These are phyloP conservation scores for Sebastiscus tertius DNA, from an alignment of 2,797 vertebrate genomes.

Conservation along the genomic window DNA sequence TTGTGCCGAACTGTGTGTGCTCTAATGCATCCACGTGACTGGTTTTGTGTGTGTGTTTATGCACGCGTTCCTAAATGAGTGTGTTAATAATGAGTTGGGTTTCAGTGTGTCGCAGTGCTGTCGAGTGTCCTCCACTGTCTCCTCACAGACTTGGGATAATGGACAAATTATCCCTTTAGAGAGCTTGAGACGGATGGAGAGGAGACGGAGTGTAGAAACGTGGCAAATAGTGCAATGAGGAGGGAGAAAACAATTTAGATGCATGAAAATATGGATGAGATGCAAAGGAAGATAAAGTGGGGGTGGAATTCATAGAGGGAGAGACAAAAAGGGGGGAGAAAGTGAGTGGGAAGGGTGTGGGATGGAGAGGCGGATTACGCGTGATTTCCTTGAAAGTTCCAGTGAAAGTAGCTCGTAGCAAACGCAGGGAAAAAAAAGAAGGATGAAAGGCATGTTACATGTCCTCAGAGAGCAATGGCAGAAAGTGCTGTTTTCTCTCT, in stretches of 20 bases:
- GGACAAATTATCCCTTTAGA: conserved; percentile 62
- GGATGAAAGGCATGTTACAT: neutral
- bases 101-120: conserved; percentile 41
- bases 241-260: neutral
- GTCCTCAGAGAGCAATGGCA: neutral
- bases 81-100: conserved; percentile 56
- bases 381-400: conserved; percentile 35
- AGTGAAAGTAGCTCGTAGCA: neutral
- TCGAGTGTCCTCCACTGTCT: conserved; percentile 52
- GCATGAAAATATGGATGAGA: conserved; percentile 11
- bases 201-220: neutral
- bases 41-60: conserved; percentile 35
- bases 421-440: neutral
- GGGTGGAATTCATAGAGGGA: conserved; percentile 48
- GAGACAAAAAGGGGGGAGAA: conserved; percentile 42
- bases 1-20: conserved; percentile 31
- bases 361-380: conserved; percentile 33
- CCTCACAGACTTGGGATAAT: conserved; percentile 49
- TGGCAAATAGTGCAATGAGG: conserved; percentile 1
- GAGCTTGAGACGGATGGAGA: conserved; percentile 18
- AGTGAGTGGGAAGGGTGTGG: conserved; percentile 45
- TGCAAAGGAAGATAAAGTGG: conserved; percentile 7
- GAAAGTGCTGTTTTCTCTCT: neutral
- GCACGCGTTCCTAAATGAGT: conserved; percentile 45
- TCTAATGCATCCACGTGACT: conserved; percentile 30